Conservation (phyloP, 2,113 vertebrate genomes). For the Siniperca knerii region DNA sequence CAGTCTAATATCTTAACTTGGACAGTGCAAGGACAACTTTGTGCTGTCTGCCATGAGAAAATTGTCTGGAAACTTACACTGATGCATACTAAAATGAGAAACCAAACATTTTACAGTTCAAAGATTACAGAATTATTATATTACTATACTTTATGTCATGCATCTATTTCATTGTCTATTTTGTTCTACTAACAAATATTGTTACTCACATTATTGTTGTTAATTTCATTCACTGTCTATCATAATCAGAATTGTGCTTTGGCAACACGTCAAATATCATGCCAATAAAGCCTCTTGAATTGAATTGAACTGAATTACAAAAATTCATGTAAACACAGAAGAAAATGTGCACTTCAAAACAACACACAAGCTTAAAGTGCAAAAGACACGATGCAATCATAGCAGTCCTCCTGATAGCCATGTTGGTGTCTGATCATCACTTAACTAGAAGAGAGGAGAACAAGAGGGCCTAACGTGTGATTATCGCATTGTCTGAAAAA, state of each 20-base stretch:
- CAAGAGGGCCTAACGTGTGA: neutral
- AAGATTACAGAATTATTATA: neutral
- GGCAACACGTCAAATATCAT: no score
- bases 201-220: no score
- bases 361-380: neutral
- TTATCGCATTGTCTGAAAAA: slow-evolving; percentile 12
- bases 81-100: neutral
- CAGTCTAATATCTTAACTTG: neutral
- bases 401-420: neutral
- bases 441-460: neutral
- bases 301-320: no score
- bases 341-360: neutral
- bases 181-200: no score
- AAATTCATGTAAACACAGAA: neutral
- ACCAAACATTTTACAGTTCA: neutral
- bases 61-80: neutral
- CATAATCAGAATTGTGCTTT: no score
- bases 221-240: no score
- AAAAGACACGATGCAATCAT: neutral
- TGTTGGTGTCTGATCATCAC: neutral
- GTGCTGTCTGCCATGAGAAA: neutral
- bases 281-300: no score
- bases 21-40: neutral
- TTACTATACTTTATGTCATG: no score
- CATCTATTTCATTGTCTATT: no score